phyloP scores from a whole-genome alignment of 37 sponge, comb jelly and placozoan genomes.

The Agelas oroides region DNA sequence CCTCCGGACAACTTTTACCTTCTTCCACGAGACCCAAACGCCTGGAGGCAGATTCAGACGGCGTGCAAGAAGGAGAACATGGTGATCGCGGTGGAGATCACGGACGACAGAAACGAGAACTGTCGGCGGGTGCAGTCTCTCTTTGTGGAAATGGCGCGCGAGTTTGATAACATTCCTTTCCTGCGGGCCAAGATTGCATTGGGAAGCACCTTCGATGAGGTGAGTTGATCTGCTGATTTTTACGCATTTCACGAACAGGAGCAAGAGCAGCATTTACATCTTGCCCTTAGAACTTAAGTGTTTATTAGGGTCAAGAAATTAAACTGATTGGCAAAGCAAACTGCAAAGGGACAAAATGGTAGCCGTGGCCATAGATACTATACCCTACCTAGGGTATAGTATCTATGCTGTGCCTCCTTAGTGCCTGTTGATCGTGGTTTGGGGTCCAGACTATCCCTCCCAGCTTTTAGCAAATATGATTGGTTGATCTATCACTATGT shows the following conservation, averaged over 20 bases:
- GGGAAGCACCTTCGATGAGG: conserved; percentile 60
- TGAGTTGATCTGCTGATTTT: not conserved
- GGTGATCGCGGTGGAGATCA: conserved; percentile 68
- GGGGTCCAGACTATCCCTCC: too few relatives aligned
- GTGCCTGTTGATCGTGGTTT: too few relatives aligned
- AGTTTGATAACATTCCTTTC: conserved; percentile 55
- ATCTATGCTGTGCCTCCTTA: too few relatives aligned
- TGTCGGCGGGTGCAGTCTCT: conserved; percentile 23
- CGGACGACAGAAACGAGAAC: conserved; percentile 18
- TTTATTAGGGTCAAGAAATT: not conserved
- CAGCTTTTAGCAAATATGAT: too few relatives aligned
- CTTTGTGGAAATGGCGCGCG: conserved; percentile 64
- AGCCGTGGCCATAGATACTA: too few relatives aligned
- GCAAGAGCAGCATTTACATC: not conserved
- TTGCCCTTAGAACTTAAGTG: not conserved
- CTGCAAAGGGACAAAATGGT: too few relatives aligned
- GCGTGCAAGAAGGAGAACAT: conserved; percentile 68
- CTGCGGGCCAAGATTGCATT: conserved; percentile 31
- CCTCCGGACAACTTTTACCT: conserved; percentile 79
- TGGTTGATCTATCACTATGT: too few relatives aligned
- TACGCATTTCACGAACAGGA: not conserved
- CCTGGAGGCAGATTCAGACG: conserved; percentile 53
- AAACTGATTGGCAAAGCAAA: not conserved
- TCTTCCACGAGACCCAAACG: conserved; percentile 38
- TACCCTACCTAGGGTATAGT: too few relatives aligned